These are phyloP conservation scores for Hemichromis elongatus DNA, from an alignment of 2,113 vertebrate genomes.

Conservation along the genomic window DNA sequence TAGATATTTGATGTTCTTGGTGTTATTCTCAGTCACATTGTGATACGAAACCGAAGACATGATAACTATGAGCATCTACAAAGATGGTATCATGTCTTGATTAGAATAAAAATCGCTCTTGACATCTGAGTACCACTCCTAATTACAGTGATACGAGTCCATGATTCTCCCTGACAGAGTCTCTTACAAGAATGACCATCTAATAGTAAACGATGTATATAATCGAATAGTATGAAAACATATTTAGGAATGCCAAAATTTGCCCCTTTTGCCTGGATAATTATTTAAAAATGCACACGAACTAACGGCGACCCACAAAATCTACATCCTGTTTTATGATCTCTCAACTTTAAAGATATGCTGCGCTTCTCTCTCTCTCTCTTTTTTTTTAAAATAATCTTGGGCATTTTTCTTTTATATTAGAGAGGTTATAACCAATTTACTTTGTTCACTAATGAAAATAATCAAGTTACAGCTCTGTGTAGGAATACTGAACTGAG, in stretches of 20 bases:
- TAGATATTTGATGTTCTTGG: conserved; percentile 14
- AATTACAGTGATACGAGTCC: conserved; percentile 20
- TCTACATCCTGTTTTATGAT: background rate
- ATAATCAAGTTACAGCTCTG: background rate
- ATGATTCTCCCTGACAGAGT: background rate
- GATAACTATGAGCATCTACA: background rate
- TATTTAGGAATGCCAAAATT: background rate
- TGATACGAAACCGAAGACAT: background rate
- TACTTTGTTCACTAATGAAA: background rate
- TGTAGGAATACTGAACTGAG: background rate
- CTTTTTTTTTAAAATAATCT: background rate
- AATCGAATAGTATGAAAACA: background rate
- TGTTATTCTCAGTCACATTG: conserved; percentile 5
- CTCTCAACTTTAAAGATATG: background rate
- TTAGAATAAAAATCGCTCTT: background rate
- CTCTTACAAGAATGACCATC: background rate
- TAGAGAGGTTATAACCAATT: background rate
- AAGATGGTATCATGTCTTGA: conserved; percentile 24
- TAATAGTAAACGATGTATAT: background rate
- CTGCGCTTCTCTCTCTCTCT: too few species aligned
- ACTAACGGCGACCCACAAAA: background rate
- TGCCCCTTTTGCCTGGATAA: background rate
- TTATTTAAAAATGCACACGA: background rate
- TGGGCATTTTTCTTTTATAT: background rate
- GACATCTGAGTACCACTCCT: background rate